phyloP scores from a whole-genome alignment of 2,888 invertebrate genomes.

The Heliconius sara region DNA sequence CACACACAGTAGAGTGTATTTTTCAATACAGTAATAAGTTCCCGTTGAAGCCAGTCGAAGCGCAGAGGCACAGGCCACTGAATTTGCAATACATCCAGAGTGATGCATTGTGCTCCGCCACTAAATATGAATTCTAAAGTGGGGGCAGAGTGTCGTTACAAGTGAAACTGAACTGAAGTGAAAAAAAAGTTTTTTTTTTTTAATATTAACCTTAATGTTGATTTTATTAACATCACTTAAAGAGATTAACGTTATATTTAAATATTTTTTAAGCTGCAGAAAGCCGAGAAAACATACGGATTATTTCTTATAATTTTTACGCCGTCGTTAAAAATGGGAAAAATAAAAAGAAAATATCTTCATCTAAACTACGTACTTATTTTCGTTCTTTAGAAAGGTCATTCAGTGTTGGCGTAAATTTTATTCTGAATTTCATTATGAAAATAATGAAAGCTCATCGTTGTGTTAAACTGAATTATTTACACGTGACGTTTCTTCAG shows the following conservation, averaged over 20 bases:
- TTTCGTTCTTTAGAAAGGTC: conserved; percentile 23
- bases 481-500: conserved; percentile 34
- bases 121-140: background rate
- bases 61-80: background rate
- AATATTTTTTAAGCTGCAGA: background rate
- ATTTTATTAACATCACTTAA: no score
- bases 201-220: no score
- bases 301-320: background rate
- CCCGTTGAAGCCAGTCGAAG: background rate
- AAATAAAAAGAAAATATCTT: conserved; percentile 10
- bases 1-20: no score
- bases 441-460: conserved; percentile 43
- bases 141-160: background rate
- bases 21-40: no score
- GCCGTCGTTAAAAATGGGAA: background rate
- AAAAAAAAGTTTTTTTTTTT: no score
- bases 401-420: conserved; percentile 21
- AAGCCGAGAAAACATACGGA: background rate
- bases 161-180: background rate
- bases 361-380: conserved; percentile 18
- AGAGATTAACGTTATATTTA: no score
- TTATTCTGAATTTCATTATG: conserved; percentile 36
- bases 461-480: conserved; percentile 44
- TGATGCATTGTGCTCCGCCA: no score
- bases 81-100: no score